Percentiles rank a stretch among this genome's conserved stretches.
Conservation (phyloP, 2,113 vertebrate genomes). For the Fregata magnificens region DNA sequence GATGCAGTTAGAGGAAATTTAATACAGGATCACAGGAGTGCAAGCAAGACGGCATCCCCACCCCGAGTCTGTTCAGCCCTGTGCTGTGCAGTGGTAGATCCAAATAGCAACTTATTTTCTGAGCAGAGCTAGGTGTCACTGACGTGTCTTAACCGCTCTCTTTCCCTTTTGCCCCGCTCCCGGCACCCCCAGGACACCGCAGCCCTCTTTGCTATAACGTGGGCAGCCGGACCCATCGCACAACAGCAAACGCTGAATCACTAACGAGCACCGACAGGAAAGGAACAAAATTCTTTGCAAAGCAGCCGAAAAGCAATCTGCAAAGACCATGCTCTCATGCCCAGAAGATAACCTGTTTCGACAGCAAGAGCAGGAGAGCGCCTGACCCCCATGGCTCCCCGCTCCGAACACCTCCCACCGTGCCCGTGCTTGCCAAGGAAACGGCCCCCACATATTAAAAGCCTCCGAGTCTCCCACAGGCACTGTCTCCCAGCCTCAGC, state of each 20-base stretch:
- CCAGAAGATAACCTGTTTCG: neutral
- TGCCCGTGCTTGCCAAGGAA: neutral
- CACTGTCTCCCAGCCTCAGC: neutral
- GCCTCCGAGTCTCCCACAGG: accelerated
- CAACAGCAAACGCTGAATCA: neutral
- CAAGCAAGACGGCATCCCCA: neutral
- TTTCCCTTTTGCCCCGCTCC: neutral
- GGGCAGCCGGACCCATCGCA: accelerated
- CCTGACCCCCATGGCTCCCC: accelerated
- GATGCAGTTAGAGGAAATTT: neutral
- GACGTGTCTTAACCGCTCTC: accelerated
- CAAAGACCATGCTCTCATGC: accelerated
- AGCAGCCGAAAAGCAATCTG: no score
- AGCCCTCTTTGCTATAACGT: neutral
- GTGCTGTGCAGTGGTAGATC: accelerated
- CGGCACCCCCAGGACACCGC: neutral
- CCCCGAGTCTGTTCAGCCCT: neutral
- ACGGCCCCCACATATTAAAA: neutral
- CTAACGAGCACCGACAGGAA: accelerated
- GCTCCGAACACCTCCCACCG: accelerated
- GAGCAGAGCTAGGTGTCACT: neutral
- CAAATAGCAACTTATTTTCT: neutral
- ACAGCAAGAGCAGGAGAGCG: neutral
- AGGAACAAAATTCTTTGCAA: neutral
- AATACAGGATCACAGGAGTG: neutral